These are phyloP conservation scores for Cheilosia soror DNA, from an alignment of 2,888 invertebrate genomes.

Conservation along the genomic window DNA sequence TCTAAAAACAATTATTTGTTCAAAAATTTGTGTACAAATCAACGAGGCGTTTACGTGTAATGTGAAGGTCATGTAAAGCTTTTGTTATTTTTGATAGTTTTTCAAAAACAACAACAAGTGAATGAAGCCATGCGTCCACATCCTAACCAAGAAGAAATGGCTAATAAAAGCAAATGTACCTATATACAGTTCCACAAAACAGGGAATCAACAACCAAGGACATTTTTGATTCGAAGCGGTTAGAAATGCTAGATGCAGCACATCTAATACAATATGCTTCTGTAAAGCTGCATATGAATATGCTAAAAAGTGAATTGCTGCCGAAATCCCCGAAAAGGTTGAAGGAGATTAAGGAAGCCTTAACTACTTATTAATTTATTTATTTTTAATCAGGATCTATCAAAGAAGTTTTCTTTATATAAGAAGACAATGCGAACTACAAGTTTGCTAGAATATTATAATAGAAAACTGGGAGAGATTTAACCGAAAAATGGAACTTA, in stretches of 20 bases:
- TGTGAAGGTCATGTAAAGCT: background rate
- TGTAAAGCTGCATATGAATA: background rate
- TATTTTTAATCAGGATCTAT: too few relatives aligned
- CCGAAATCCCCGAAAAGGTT: background rate
- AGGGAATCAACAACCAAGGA: constrained; percentile 4
- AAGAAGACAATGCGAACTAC: too few relatives aligned
- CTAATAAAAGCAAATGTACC: background rate
- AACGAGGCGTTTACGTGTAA: constrained; percentile 3
- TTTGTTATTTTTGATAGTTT: constrained; percentile 5
- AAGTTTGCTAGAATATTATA: too few relatives aligned
- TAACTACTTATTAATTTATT: too few relatives aligned
- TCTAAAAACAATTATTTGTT: constrained; percentile 20
- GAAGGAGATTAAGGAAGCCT: too few relatives aligned
- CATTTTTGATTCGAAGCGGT: constrained; percentile 13
- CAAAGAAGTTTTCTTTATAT: too few relatives aligned
- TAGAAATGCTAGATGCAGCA: constrained; percentile 7
- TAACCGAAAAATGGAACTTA: too few relatives aligned
- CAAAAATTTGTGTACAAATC: constrained; percentile 7
- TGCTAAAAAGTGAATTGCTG: background rate
- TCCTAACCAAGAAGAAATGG: constrained; percentile 12
- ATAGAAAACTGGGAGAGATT: too few relatives aligned
- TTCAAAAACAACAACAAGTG: constrained; percentile 10
- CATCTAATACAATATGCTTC: constrained; percentile 10
- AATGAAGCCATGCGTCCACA: constrained; percentile 8
- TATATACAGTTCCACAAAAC: constrained; percentile 9